These are phyloP conservation scores for Aldrovandia affinis DNA, from an alignment of 2,797 vertebrate species.

Conservation along the genomic window DNA sequence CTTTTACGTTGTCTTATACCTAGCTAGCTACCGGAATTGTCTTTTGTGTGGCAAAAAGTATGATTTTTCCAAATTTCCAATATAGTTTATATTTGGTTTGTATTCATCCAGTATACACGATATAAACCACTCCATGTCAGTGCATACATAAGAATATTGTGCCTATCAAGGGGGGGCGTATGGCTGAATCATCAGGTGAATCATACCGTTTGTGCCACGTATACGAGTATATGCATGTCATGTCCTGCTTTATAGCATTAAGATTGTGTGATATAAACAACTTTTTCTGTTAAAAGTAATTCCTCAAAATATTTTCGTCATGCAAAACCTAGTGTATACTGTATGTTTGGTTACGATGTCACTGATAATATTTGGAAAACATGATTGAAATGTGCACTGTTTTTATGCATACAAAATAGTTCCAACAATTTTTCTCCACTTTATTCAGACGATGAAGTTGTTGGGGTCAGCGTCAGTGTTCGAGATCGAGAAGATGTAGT, in stretches of 20 bases:
- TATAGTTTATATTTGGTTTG: too few relatives aligned
- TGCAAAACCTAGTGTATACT: not conserved
- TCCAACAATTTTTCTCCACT: not conserved
- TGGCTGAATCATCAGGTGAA: too few relatives aligned
- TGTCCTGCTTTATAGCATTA: not conserved
- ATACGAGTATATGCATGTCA: not conserved
- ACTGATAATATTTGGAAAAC: too few relatives aligned
- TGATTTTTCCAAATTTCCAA: too few relatives aligned
- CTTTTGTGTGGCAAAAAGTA: not conserved
- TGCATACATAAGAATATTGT: too few relatives aligned
- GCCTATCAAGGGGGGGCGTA: too few relatives aligned
- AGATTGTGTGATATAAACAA: not conserved
- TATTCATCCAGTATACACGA: too few relatives aligned
- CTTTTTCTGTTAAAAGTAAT: not conserved
- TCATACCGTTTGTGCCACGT: not conserved
- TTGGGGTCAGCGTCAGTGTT: constrained; percentile 88
- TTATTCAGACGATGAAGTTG: constrained; percentile 85
- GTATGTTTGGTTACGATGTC: not conserved
- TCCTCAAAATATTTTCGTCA: too few relatives aligned
- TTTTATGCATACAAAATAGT: not conserved
- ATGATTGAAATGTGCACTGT: too few relatives aligned
- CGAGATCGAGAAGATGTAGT: constrained; percentile 88
- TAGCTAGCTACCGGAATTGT: not conserved
- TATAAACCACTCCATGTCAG: too few relatives aligned
- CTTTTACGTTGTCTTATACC: not conserved